Evolutionary conservation across 2,888 invertebrate genomes (phyloP), one percentile per base, ranked within the genome.

Genomic region (Romanomermis culicivorax): DNA sequence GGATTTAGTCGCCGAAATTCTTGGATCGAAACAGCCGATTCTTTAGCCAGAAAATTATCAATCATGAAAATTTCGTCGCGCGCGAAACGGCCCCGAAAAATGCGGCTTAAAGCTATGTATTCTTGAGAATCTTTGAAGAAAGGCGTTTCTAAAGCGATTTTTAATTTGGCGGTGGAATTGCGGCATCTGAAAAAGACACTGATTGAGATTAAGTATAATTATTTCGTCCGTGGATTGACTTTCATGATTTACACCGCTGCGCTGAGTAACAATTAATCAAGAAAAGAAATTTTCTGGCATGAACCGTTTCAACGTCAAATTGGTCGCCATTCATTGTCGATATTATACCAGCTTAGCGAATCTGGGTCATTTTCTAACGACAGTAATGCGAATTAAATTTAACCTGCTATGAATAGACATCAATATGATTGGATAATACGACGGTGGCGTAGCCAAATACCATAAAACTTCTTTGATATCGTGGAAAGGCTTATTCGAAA

Each of bases 381-480:
- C n/a, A n/a, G n/a, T n/a, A n/a, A n/a, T n/a, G n/a, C n/a, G n/a
- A n/a, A n/a, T n/a, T n/a, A n/a, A n/a, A n/a, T n/a, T n/a, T n/a
- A n/a, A n/a, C n/a, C n/a, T n/a, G 4, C 17, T 45, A 23, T 45
- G 23, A 23, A 45, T 23, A 7, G 45, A 45, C 45, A 45, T 45
- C 23, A 45, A 23, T 7, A 45, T 23, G 4, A 45, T 23, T n/a
- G 45, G 45, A 45, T 45, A 45, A 45, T 45, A 45, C 17, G 11
- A n/a, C 4, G 45, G 45, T 7, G 45, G 45, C 23, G 45, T 45
- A 23, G 45, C 45, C 45, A 45, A 45, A 45, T 45, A 45, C 45
- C 45, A 45, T 23, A 23, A n/a, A 23, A 45, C 23, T 23, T 45
- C 45, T 7, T 11, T 45, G 17, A 45, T n/a, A 23, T 45, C 23